Conservation (phyloP, 2,113 vertebrate species). For the Rhinoptilus africanus region DNA sequence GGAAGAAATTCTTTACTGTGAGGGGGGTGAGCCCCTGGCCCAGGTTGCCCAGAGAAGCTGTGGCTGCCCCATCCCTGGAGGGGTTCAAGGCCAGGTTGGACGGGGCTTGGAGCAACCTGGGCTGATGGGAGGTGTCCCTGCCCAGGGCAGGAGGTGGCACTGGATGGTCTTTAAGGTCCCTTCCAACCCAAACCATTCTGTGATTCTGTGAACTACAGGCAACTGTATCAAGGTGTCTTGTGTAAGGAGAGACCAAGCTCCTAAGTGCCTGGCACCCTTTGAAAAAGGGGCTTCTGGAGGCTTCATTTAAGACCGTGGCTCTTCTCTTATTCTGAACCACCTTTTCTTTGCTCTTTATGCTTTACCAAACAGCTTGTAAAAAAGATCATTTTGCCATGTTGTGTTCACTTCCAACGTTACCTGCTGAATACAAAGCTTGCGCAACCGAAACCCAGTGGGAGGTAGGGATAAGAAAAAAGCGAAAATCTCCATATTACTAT, state of each 20-base stretch:
- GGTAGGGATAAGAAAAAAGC: background rate
- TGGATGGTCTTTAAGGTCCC: no score
- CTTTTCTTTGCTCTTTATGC: background rate
- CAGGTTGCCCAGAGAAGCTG: no score
- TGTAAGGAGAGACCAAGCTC: background rate
- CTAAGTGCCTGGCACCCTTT: background rate
- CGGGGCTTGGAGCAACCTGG: no score
- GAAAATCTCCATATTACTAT: background rate
- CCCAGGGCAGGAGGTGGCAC: no score
- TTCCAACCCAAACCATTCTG: no score
- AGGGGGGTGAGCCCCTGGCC: no score
- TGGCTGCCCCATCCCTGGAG: no score
- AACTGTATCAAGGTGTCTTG: fast-evolving
- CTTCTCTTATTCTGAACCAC: background rate
- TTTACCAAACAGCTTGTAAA: background rate
- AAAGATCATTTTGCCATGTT: background rate
- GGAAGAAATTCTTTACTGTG: no score
- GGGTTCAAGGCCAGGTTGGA: no score
- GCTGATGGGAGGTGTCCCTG: no score
- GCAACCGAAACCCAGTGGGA: background rate
- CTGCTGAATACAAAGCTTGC: background rate
- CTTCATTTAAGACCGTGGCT: background rate
- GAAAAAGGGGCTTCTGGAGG: background rate
- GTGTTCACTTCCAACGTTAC: background rate
- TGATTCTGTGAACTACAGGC: background rate